These are phyloP conservation scores for Stictocephala bisonia DNA, from an alignment of 2,888 invertebrate species.

Conservation along the genomic window DNA sequence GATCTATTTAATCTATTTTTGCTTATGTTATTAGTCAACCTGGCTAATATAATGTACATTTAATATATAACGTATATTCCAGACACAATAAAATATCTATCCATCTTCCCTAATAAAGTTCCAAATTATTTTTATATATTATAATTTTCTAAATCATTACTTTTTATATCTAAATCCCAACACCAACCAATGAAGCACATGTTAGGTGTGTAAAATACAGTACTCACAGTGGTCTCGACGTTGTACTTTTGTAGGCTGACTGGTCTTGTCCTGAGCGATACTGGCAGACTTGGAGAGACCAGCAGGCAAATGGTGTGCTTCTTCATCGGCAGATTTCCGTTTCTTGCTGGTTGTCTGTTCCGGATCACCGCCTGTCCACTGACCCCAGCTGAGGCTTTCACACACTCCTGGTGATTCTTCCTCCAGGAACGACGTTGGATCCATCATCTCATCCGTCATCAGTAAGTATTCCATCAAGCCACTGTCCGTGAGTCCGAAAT, in stretches of 20 bases:
- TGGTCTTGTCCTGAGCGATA: conserved; percentile 10
- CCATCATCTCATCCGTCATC: conserved; percentile 48
- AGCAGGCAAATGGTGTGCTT: neutral
- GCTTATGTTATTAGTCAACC: no score
- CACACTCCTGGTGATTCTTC: conserved; percentile 5
- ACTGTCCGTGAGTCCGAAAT: neutral
- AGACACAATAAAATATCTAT: no score
- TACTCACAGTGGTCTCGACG: conserved; percentile 37
- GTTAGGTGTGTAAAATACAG: neutral
- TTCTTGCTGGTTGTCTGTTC: conserved; percentile 1
- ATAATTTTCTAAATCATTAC: no score
- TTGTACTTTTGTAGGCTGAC: conserved; percentile 24
- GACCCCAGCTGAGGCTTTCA: conserved; percentile 14
- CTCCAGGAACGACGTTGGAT: conserved; percentile 42
- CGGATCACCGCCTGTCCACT: neutral
- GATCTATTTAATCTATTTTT: no score
- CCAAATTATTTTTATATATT: no score
- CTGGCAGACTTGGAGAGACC: neutral
- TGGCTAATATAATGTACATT: no score
- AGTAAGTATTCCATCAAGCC: conserved; percentile 46
- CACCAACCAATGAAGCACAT: no score
- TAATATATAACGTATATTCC: no score
- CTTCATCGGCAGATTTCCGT: conserved; percentile 5
- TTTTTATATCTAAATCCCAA: no score
- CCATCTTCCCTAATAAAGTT: no score